A percentile compares a stretch with the other conserved stretches of the same genome.
phyloP scores from a whole-genome alignment of 2,797 vertebrate species.

The Bovichtus diacanthus region DNA sequence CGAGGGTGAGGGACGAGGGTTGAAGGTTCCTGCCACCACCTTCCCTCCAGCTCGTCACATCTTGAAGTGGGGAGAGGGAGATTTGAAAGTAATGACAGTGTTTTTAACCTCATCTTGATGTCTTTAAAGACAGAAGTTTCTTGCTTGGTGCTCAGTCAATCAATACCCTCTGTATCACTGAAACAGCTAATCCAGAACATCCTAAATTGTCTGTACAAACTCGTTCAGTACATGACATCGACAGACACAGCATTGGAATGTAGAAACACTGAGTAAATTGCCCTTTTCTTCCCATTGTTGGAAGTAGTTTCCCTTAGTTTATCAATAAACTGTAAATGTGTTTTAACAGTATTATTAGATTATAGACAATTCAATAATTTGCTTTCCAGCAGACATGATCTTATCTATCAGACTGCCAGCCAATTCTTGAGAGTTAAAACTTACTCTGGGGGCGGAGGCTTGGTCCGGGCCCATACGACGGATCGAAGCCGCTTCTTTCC shows the following conservation, averaged over 20 bases:
- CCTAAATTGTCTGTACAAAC: not conserved
- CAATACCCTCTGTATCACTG: not conserved
- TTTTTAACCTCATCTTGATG: not conserved
- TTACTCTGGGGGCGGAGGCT: slow-evolving; percentile 99
- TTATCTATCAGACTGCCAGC: not conserved
- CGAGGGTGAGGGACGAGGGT: slow-evolving; percentile 80
- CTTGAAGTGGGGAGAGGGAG: slow-evolving; percentile 71
- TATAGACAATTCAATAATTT: slow-evolving; percentile 22
- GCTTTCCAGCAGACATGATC: not conserved
- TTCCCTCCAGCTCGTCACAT: slow-evolving; percentile 99
- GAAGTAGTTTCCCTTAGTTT: not conserved
- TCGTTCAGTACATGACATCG: not conserved
- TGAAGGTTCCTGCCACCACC: slow-evolving; percentile 98
- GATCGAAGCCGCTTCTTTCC: slow-evolving; percentile 99
- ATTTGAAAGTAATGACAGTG: not conserved
- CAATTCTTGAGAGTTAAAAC: slow-evolving; percentile 87
- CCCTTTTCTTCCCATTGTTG: not conserved
- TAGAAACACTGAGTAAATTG: not conserved
- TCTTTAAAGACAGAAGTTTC: not conserved
- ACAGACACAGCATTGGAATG: not conserved
- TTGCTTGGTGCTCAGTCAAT: not conserved
- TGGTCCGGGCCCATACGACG: slow-evolving; percentile 99
- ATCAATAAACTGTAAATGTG: not conserved
- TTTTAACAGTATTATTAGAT: not conserved
- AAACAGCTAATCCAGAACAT: not conserved